A percentile compares a stretch with the other conserved stretches of the same genome.
phyloP scores from a whole-genome alignment of 2,888 invertebrate species.

The Acanthosepion pharaonis region DNA sequence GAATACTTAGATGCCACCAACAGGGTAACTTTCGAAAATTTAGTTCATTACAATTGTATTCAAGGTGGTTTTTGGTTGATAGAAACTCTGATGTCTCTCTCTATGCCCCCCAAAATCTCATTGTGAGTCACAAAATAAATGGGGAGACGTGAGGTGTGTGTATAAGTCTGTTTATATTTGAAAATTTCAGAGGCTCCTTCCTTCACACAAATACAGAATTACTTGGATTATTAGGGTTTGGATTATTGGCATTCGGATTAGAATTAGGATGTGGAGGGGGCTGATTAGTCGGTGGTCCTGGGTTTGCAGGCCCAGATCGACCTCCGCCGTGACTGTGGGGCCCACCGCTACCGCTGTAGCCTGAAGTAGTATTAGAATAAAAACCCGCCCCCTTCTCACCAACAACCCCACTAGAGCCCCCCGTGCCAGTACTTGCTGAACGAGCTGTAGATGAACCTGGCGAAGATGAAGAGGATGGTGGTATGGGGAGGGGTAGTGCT shows the following conservation, averaged over 20 bases:
- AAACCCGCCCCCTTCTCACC: conserved; percentile 38
- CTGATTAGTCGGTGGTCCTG: conserved; percentile 16
- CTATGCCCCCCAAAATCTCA: background rate
- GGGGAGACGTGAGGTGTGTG: background rate
- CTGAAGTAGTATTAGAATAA: conserved; percentile 35
- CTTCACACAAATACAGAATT: conserved; percentile 37
- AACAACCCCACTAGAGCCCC: background rate
- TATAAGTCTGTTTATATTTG: background rate
- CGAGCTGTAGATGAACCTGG: conserved; percentile 38
- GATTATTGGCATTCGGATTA: conserved; percentile 34
- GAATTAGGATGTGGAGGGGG: conserved; percentile 40
- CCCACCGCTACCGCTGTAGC: conserved; percentile 17
- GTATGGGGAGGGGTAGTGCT: conserved; percentile 11
- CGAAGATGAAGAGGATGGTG: background rate
- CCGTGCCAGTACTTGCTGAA: background rate
- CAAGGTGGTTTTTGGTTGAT: background rate
- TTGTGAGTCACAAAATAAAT: background rate
- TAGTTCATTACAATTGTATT: background rate
- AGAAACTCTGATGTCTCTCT: background rate
- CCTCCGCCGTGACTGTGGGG: background rate
- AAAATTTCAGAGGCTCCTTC: background rate
- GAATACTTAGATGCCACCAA: background rate
- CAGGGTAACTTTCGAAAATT: background rate
- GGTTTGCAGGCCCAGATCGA: conserved; percentile 25
- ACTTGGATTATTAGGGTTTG: conserved; percentile 34